These are phyloP conservation scores for Leucophenga varia DNA, from an alignment of 1,140 invertebrate genomes.

Conservation along the genomic window DNA sequence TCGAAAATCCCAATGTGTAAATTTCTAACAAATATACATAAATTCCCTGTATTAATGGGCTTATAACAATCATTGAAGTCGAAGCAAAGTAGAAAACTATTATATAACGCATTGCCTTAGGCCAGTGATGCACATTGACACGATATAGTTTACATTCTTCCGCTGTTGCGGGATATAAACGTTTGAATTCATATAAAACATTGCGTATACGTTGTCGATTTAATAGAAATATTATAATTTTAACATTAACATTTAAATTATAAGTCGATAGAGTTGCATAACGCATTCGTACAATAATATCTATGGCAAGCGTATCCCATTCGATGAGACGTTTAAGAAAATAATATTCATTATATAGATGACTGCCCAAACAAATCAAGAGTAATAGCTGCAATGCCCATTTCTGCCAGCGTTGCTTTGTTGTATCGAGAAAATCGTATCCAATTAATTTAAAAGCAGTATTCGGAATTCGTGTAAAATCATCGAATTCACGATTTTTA, in stretches of 20 bases:
- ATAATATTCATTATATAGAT: constrained; percentile 15
- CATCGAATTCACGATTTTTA: too few species aligned
- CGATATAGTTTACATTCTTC: not conserved
- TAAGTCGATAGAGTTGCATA: constrained; percentile 19
- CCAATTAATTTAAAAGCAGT: constrained; percentile 23
- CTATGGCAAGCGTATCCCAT: constrained; percentile 19
- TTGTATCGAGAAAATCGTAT: constrained; percentile 23
- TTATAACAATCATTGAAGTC: not conserved
- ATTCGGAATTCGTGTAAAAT: too few species aligned
- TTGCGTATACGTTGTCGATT: constrained; percentile 4
- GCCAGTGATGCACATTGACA: constrained; percentile 25
- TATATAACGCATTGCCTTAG: constrained; percentile 6
- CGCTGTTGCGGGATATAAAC: constrained; percentile 14
- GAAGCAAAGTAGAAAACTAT: constrained; percentile 21
- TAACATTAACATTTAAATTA: constrained; percentile 19
- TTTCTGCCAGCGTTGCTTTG: constrained; percentile 14
- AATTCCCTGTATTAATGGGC: constrained; percentile 12
- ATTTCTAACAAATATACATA: constrained; percentile 2
- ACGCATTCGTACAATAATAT: constrained; percentile 20
- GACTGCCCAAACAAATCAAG: constrained; percentile 10
- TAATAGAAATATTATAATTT: constrained; percentile 21
- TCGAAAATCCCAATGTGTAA: not conserved
- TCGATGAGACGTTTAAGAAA: constrained; percentile 17
- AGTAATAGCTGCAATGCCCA: constrained; percentile 10
- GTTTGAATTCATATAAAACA: constrained; percentile 7